Conservation (phyloP, 2,888 invertebrate genomes). For the Tiliacea aurago region DNA sequence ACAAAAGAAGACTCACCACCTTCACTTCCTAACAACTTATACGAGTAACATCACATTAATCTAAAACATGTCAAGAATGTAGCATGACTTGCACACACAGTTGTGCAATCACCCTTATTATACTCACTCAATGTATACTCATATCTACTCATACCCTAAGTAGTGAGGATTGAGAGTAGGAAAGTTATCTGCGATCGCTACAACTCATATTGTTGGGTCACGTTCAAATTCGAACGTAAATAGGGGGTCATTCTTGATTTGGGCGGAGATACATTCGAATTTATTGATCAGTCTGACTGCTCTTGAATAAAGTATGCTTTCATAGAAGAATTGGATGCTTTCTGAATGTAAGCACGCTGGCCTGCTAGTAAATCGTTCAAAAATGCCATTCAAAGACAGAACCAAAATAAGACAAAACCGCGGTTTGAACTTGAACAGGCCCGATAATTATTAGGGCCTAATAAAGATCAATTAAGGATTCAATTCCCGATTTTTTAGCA, state of each 20-base stretch:
- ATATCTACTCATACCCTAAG: slow-evolving; percentile 40
- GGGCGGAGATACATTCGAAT: background rate
- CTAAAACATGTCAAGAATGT: slow-evolving; percentile 13
- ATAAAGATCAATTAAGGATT: background rate
- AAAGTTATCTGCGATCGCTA: slow-evolving; percentile 62
- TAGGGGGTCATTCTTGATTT: slow-evolving; percentile 7
- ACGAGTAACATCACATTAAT: background rate
- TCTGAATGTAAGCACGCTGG: background rate
- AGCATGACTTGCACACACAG: slow-evolving; percentile 29
- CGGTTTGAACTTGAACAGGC: background rate
- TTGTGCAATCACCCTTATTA: slow-evolving; percentile 60
- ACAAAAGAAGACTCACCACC: background rate
- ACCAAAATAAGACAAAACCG: background rate
- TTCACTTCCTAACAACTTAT: background rate
- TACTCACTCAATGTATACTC: slow-evolving; percentile 18
- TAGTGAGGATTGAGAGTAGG: slow-evolving; percentile 33
- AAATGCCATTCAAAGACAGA: background rate
- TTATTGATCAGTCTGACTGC: background rate
- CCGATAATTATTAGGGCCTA: background rate
- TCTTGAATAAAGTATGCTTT: background rate
- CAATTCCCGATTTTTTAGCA: background rate
- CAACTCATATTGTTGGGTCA: slow-evolving; percentile 45
- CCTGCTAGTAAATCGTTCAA: background rate
- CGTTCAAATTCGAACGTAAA: slow-evolving; percentile 34
- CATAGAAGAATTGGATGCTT: too few species aligned